Percentiles rank a stretch among this genome's conserved stretches.
These are phyloP conservation scores for Listronotus bonariensis DNA, from an alignment of 1,140 invertebrate genomes.

Conservation along the genomic window DNA sequence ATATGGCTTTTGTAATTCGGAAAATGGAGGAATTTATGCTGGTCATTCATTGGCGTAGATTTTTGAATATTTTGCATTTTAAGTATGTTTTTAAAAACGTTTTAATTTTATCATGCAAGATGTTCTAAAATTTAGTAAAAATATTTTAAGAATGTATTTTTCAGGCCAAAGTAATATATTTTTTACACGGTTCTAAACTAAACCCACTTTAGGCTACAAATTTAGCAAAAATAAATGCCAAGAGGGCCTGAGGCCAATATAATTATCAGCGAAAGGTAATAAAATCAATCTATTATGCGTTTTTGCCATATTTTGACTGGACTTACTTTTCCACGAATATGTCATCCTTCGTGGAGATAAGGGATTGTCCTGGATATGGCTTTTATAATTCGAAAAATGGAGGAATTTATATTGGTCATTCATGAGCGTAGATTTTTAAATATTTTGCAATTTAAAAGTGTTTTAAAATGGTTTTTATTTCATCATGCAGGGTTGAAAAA, in stretches of 20 bases:
- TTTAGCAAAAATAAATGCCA: slow-evolving; percentile 23
- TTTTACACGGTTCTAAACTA: too few species aligned
- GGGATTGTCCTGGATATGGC: slow-evolving; percentile 12
- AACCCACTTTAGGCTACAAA: too few species aligned
- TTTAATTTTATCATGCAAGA: too few species aligned
- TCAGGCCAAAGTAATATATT: too few species aligned
- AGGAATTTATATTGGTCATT: neutral
- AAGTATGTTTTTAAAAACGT: too few species aligned
- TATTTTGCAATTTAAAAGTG: too few species aligned
- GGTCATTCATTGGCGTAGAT: neutral
- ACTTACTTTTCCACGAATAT: slow-evolving; percentile 27
- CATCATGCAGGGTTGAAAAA: too few species aligned
- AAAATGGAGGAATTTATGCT: slow-evolving; percentile 3
- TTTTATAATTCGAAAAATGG: slow-evolving; percentile 7
- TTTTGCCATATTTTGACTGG: slow-evolving; percentile 23
- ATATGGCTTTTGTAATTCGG: slow-evolving; percentile 8
- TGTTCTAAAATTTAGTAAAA: too few species aligned
- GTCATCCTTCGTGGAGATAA: slow-evolving; percentile 18
- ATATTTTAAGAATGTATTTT: too few species aligned
- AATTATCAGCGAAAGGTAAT: slow-evolving; percentile 26
- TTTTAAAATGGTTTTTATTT: too few species aligned
- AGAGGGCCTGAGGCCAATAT: slow-evolving; percentile 24
- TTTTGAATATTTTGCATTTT: neutral
- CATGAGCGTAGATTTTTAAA: neutral
- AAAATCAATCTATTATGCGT: slow-evolving; percentile 23